Evolutionary conservation across 1,140 invertebrate species (phyloP), one percentile per base, ranked within the genome.

Genomic region (Drosophila willistoni): DNA sequence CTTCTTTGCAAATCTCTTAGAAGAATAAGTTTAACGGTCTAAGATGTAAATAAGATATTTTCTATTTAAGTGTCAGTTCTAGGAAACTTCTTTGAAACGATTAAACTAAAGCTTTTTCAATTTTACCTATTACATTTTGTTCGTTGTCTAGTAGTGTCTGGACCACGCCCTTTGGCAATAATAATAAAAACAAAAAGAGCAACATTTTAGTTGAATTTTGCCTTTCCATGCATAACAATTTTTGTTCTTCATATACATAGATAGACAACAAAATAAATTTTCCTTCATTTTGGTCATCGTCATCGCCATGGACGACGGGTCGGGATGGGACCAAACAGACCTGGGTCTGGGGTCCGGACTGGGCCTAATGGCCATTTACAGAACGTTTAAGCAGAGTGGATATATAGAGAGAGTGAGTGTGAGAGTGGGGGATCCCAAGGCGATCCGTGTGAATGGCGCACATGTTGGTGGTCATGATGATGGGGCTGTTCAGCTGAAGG

Each of bases 381-480:
- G 34, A 59, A 59, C 56, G 56, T 59, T 59, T 59, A 59, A 59
- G 56, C 56, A 51, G 44, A 51, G 17, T 51, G 44, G 44, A 9
- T 29, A 29, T 7, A 29, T 5, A 29, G 29, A 29, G 29, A 29
- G 29, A 29, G 29, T 29, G 6, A 22, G 44, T 51, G 44, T 10
- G 44, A 47, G 44, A 19, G 33, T 54, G 73, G 65, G 56, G 29
- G 29, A 36, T 36, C 56, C 56, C 33, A 59, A 59, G 56, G 56
- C 33, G 56, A 34, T 59, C 64, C 74, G 74, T 77, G 74, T 73
- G 74, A 77, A 77, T 77, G 74, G 61, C 71, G 71, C 74, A 77
- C 74, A 77, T 77, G 74, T 69, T 73, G 61, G 65, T 22, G 12
- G 36, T 25, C 51, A 70, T 56, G 34, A 14, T 55, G 41, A 14